Conservation (phyloP, 2,888 invertebrate species). For the Mesodorylaimus sp. region DNA sequence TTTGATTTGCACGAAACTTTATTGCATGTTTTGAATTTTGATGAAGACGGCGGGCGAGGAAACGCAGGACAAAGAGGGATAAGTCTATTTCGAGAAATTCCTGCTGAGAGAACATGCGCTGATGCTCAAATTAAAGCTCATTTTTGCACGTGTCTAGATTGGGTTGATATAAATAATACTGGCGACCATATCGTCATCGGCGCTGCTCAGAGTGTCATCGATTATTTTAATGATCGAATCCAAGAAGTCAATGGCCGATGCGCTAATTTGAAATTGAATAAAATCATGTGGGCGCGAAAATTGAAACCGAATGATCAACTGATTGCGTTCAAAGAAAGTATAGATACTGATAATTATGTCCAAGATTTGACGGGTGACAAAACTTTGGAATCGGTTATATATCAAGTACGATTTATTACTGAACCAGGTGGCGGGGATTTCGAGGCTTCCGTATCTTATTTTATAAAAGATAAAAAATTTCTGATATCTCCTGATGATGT, state of each 20-base stretch:
- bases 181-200: conserved; percentile 10
- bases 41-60: background rate
- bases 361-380: conserved; percentile 12
- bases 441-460: conserved; percentile 22
- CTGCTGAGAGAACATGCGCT: conserved; percentile 7
- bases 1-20: conserved; percentile 29
- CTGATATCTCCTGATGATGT: conserved; percentile 19
- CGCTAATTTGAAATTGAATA: conserved; percentile 11
- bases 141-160: conserved; percentile 11
- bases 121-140: conserved; percentile 11
- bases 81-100: conserved; percentile 11
- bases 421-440: conserved; percentile 23
- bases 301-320: conserved; percentile 17
- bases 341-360: conserved; percentile 15
- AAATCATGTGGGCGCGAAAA: conserved; percentile 18
- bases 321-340: conserved; percentile 16
- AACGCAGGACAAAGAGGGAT: background rate
- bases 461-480: conserved; percentile 9
- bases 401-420: conserved; percentile 20
- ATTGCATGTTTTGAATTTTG: conserved; percentile 1
- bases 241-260: conserved; percentile 9
- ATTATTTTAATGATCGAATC: conserved; percentile 17
- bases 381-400: conserved; percentile 15
- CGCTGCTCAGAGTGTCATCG: conserved; percentile 16
- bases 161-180: conserved; percentile 11